Base-by-base conservation (phyloP, 2,888 invertebrate species). In the Heteromyza rotundicornis region DNA sequence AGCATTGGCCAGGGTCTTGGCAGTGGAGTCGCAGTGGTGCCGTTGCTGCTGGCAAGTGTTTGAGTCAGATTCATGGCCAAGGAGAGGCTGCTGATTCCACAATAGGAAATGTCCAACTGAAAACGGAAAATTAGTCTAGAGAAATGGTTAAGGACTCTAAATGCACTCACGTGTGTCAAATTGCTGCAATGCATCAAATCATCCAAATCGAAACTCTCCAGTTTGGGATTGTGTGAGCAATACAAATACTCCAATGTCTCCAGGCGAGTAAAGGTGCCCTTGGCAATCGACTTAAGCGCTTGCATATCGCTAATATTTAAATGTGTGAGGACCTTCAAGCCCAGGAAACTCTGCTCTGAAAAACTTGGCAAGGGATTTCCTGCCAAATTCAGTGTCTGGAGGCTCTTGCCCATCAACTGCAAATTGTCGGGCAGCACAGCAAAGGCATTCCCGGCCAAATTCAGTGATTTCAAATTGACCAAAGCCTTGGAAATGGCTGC, bases 91-190 rank as follows among this genome's bases (percentile, higher is more conserved):
- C 83, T 86, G 47, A 90, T 76, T 20, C 86, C 84, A 75, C 89
- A 89, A 70, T 88, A 84, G 67, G 89, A 88, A 51, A 90, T 76
- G 70, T 90, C 88, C 40, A 90, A 79, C 88, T 90, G 69, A 20
- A 32, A 61, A 58, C 24, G n/a, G 57, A 23, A 24, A 56, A 19
- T 32, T 32, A 44, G 19, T n/a, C n/a, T n/a, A n/a, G n/a, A n/a
- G n/a, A n/a, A n/a, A n/a, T n/a, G n/a, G n/a, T n/a, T n/a, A n/a
- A n/a, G n/a, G n/a, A n/a, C n/a, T n/a, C n/a, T n/a, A 60, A 50
- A 5, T 47, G 23, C 24, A 71, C 70, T 71, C 69, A 78, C 79
- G 54, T 68, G 60, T 2, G 78, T 76, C 10, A 84, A 68, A 62
- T 81, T 77, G 2, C 61, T 64, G 16, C 79, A 73, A 5, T 60